phyloP scores from a whole-genome alignment of 2,113 vertebrate species.

The Amphiprion ocellaris region DNA sequence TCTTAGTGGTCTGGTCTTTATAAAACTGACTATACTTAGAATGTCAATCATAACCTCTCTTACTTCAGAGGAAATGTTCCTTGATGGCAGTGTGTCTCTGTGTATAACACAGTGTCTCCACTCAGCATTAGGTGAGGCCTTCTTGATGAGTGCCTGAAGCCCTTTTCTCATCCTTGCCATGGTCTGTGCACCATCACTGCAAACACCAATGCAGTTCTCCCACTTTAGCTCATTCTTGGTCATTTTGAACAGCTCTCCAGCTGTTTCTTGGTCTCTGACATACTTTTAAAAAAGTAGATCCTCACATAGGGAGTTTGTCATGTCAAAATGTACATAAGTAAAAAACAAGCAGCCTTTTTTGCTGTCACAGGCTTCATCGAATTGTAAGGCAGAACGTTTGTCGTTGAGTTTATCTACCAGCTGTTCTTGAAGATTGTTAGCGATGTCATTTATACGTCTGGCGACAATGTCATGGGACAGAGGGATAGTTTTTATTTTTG shows the following conservation, averaged over 20 bases:
- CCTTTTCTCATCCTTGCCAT: not conserved
- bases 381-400: no score
- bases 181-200: not conserved
- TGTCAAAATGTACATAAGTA: no score
- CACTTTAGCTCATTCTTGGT: no score
- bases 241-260: not conserved
- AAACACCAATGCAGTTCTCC: no score
- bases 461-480: no score
- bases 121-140: not conserved
- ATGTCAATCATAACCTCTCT: not conserved
- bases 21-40: conserved; percentile 39
- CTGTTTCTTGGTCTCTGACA: conserved; percentile 35
- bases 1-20: conserved; percentile 50
- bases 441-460: no score
- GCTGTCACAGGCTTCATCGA: no score
- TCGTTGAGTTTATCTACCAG: no score
- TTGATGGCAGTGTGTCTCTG: not conserved
- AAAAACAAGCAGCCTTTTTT: no score
- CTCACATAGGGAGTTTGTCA: conserved; percentile 30
- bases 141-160: not conserved
- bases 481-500: no score
- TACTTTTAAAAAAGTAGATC: conserved; percentile 42
- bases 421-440: no score
- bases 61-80: not conserved
- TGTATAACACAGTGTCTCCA: not conserved